Evolutionary conservation across 2,888 invertebrate genomes (phyloP).

Genomic region (Ditylenchus weischeri): DNA sequence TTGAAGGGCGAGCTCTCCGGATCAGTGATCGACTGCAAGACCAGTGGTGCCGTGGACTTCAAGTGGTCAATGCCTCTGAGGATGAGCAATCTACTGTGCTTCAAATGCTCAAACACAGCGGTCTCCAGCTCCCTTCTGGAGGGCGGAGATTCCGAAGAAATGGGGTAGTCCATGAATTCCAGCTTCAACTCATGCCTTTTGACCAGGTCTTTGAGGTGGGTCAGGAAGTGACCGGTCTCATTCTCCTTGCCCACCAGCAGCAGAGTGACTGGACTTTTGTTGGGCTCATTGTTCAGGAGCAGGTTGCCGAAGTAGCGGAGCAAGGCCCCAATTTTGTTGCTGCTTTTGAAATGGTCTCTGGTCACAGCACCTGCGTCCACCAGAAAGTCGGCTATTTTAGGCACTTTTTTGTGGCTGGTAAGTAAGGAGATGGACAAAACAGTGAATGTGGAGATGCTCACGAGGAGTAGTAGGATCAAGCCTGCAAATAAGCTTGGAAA

Average conservation of each 20-base stretch:
- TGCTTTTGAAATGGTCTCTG: neutral
- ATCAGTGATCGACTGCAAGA: constrained; percentile 33
- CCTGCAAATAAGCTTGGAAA: too few relatives aligned
- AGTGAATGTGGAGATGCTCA: neutral
- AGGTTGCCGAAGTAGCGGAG: neutral
- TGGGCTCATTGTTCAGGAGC: neutral
- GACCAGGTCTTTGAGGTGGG: neutral
- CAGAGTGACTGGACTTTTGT: neutral
- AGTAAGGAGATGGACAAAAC: neutral
- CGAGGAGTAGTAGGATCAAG: too few relatives aligned
- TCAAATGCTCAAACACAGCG: neutral
- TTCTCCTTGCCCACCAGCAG: constrained; percentile 9
- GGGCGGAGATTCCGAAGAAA: constrained; percentile 1
- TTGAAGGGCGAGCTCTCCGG: constrained; percentile 31
- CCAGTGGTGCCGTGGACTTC: constrained; percentile 24
- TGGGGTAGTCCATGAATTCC: constrained; percentile 6
- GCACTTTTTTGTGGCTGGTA: too few relatives aligned
- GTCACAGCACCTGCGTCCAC: neutral
- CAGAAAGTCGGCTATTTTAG: neutral
- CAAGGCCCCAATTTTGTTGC: neutral
- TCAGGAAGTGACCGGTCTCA: constrained; percentile 2
- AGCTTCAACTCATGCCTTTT: neutral
- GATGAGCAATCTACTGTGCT: constrained; percentile 3
- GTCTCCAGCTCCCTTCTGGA: constrained; percentile 6
- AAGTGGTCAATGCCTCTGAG: constrained; percentile 27